These are phyloP conservation scores for Pseudeuparius sepicola DNA, from an alignment of 2,888 invertebrate species.

Conservation along the genomic window DNA sequence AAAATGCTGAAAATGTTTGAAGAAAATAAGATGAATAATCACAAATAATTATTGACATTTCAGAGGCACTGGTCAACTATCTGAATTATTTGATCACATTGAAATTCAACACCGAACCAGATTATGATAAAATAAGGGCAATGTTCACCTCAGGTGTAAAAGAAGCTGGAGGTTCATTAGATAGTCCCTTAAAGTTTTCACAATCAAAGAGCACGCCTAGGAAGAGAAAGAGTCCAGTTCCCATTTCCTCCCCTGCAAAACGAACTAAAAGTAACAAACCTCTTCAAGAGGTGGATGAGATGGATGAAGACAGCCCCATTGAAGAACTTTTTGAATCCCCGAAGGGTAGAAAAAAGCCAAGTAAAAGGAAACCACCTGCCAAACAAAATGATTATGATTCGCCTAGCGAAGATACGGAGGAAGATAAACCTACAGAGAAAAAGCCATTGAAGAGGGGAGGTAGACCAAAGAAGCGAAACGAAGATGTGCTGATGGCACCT, in stretches of 20 bases:
- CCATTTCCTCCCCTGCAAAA: background rate
- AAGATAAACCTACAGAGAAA: constrained; percentile 11
- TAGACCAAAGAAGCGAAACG: constrained; percentile 12
- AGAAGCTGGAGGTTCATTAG: constrained; percentile 45
- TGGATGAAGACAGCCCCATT: no score
- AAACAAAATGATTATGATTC: no score
- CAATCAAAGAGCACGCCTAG: constrained; percentile 18
- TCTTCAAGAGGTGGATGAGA: no score
- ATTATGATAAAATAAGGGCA: constrained; percentile 61
- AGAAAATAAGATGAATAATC: no score
- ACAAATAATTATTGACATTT: constrained; percentile 30
- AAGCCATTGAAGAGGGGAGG: constrained; percentile 11
- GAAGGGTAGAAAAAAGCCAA: constrained; percentile 4
- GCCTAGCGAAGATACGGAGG: constrained; percentile 15
- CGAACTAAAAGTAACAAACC: background rate
- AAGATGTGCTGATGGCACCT: no score
- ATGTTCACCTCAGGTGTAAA: constrained; percentile 58
- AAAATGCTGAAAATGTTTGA: no score
- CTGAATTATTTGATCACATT: constrained; percentile 58
- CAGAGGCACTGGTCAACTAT: constrained; percentile 53
- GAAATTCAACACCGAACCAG: constrained; percentile 59
- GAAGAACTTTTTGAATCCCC: no score
- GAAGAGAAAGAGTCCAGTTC: constrained; percentile 15
- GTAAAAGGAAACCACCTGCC: constrained; percentile 9
- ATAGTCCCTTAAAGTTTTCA: constrained; percentile 51